Evolutionary conservation across 2,797 vertebrate genomes (phyloP).

Genomic region (Mormyrus proboscirostris): DNA sequence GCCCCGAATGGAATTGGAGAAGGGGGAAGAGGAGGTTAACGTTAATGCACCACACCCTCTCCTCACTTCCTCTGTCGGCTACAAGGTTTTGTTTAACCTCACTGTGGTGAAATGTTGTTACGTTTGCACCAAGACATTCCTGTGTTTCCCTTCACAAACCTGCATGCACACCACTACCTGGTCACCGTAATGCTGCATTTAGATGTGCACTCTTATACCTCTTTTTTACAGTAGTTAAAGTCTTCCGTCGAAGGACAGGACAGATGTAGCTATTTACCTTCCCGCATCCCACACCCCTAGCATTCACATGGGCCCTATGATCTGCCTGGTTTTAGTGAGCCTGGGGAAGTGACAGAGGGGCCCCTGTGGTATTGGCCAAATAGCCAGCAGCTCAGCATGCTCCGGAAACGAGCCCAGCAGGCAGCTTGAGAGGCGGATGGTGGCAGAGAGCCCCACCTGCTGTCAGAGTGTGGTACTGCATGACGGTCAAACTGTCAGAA

Average conservation of each 20-base stretch:
- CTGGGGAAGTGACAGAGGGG: slow-evolving; percentile 27
- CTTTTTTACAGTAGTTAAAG: slow-evolving; percentile 34
- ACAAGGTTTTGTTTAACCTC: slow-evolving; percentile 9
- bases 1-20: background rate
- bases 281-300: slow-evolving; percentile 22
- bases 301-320: background rate
- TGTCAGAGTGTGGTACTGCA: slow-evolving; percentile 31
- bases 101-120: slow-evolving; percentile 17
- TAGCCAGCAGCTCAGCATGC: slow-evolving; percentile 19
- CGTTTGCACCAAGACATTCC: slow-evolving; percentile 2
- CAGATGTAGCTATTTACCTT: background rate
- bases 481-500: background rate
- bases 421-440: background rate
- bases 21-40: slow-evolving; percentile 21
- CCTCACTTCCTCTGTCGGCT: slow-evolving; percentile 48
- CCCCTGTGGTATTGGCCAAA: slow-evolving; percentile 32
- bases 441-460: slow-evolving; percentile 41
- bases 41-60: slow-evolving; percentile 23
- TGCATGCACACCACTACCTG: slow-evolving; percentile 32
- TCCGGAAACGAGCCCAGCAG: slow-evolving; percentile 28
- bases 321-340: slow-evolving; percentile 19
- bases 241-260: background rate
- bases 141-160: slow-evolving; percentile 27
- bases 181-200: slow-evolving; percentile 33
- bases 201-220: slow-evolving; percentile 28